Evolutionary conservation across 1,140 invertebrate species (phyloP).

Genomic region (Magallana gigas): DNA sequence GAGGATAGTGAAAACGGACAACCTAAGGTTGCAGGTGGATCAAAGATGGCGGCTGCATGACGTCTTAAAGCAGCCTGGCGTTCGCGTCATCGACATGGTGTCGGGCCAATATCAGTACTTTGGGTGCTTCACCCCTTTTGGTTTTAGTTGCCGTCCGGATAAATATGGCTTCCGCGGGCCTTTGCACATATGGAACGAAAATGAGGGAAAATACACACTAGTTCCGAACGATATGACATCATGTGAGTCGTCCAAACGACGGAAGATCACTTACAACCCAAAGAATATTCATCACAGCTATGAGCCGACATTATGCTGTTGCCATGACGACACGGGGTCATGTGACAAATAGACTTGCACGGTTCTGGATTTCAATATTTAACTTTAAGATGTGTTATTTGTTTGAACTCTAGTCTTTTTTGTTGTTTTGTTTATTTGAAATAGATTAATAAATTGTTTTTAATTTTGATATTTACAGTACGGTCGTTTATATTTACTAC

Average conservation of each 20-base stretch:
- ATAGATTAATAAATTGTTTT: no score
- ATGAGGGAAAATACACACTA: not conserved
- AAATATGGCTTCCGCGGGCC: conserved; percentile 57
- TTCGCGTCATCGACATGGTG: conserved; percentile 12
- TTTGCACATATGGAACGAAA: conserved; percentile 47
- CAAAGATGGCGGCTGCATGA: conserved; percentile 50
- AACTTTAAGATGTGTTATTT: no score
- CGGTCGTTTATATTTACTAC: no score
- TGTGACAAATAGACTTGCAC: no score
- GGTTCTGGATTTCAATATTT: no score
- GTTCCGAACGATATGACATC: conserved; percentile 22
- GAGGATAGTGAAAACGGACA: conserved; percentile 41
- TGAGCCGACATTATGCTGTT: not conserved
- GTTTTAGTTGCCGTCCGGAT: conserved; percentile 48
- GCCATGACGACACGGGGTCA: not conserved
- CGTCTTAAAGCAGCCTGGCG: conserved; percentile 55
- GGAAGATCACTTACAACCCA: not conserved
- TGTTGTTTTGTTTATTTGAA: no score
- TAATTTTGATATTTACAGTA: no score
- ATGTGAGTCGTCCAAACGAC: not conserved
- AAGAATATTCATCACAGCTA: not conserved
- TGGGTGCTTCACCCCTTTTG: conserved; percentile 56
- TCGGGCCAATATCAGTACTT: conserved; percentile 39
- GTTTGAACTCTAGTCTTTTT: no score
- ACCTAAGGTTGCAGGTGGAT: not conserved